Percentiles rank a stretch among this genome's conserved stretches.
These are phyloP conservation scores for Chrysopilus asiliformis DNA, from an alignment of 2,888 invertebrate species.

Conservation along the genomic window DNA sequence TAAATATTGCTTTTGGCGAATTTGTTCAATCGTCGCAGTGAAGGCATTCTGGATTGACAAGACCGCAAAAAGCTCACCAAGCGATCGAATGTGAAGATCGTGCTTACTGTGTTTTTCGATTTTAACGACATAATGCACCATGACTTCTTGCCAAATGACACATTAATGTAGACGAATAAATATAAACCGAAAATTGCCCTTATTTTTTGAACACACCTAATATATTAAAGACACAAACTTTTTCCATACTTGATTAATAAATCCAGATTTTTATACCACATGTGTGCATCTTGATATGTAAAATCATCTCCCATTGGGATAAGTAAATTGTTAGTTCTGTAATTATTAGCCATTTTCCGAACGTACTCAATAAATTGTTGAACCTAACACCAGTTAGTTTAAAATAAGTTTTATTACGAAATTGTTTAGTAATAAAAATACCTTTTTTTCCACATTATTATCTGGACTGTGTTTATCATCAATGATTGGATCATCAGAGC, in stretches of 20 bases:
- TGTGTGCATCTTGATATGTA: constrained; percentile 59
- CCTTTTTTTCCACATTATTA: constrained; percentile 66
- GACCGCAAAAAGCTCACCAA: background rate
- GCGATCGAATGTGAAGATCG: background rate
- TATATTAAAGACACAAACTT: too few relatives aligned
- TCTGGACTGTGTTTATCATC: constrained; percentile 68
- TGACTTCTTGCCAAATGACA: constrained; percentile 3
- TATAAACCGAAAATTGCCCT: too few relatives aligned
- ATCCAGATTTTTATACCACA: constrained; percentile 79
- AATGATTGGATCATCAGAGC: constrained; percentile 72
- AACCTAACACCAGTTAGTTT: too few relatives aligned
- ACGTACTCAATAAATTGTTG: constrained; percentile 29
- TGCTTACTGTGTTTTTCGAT: constrained; percentile 5
- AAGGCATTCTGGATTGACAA: background rate
- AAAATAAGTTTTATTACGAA: too few relatives aligned
- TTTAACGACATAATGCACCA: constrained; percentile 1
- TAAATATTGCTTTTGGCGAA: too few relatives aligned
- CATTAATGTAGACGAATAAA: too few relatives aligned
- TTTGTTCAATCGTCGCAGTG: background rate
- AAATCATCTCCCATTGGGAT: constrained; percentile 92
- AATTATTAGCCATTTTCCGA: constrained; percentile 39
- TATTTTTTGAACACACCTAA: too few relatives aligned
- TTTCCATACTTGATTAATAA: constrained; percentile 67
- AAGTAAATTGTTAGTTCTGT: constrained; percentile 60
- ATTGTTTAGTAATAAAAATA: too few relatives aligned